phyloP scores from a whole-genome alignment of 2,888 invertebrate species.

The Charanyca ferruginea region DNA sequence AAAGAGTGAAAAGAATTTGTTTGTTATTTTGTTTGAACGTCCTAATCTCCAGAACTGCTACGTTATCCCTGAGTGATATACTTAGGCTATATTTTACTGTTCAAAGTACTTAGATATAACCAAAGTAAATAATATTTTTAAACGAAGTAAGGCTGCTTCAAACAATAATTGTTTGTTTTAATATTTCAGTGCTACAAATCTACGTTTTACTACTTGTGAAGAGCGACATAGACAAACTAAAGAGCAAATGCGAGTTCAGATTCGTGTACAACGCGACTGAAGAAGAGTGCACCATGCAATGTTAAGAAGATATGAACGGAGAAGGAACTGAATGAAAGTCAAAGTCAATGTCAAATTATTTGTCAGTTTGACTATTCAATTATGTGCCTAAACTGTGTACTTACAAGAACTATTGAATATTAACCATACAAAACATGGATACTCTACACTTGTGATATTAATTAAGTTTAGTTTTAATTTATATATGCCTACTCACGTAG shows the following conservation, averaged over 20 bases:
- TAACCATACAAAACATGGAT: too few relatives aligned
- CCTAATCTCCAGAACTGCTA: too few relatives aligned
- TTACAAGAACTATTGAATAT: neutral
- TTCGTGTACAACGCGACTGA: slow-evolving; percentile 23
- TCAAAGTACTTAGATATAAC: too few relatives aligned
- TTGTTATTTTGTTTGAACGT: too few relatives aligned
- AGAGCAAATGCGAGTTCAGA: slow-evolving; percentile 29
- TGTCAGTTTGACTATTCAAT: too few relatives aligned
- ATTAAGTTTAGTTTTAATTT: too few relatives aligned
- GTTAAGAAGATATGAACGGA: neutral
- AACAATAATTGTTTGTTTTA: neutral
- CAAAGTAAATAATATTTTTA: neutral
- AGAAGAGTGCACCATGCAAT: slow-evolving; percentile 24
- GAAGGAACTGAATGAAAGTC: neutral
- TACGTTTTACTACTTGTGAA: slow-evolving; percentile 24
- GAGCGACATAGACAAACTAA: slow-evolving; percentile 31
- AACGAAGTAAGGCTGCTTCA: neutral
- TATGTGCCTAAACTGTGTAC: too few relatives aligned
- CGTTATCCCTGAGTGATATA: too few relatives aligned
- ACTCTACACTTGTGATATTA: too few relatives aligned
- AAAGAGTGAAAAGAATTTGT: too few relatives aligned
- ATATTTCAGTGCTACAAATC: slow-evolving; percentile 30
- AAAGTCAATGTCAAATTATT: neutral
- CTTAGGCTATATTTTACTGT: too few relatives aligned
- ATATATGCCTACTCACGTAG: too few relatives aligned